phyloP scores from a whole-genome alignment of 1,140 invertebrate species.

The Pseudobourletiella spinata region DNA sequence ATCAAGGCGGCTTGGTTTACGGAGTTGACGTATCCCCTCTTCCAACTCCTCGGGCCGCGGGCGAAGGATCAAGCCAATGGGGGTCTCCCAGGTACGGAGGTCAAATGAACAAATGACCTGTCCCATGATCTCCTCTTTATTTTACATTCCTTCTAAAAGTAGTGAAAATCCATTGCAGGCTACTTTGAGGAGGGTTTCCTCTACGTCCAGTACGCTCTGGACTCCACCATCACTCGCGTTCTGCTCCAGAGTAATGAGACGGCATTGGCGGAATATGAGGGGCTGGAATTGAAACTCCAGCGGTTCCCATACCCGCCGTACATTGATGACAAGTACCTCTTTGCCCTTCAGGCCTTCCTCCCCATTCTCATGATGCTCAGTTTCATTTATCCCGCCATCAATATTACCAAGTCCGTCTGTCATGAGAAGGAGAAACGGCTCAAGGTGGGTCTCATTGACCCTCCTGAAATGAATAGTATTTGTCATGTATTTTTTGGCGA shows the following conservation, averaged over 20 bases:
- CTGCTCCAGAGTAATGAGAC: slow-evolving; percentile 40
- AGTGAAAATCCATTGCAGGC: slow-evolving; percentile 44
- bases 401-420: slow-evolving; percentile 59
- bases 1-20: slow-evolving; percentile 52
- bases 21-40: slow-evolving; percentile 56
- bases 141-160: neutral
- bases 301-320: slow-evolving; percentile 67
- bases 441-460: slow-evolving; percentile 39
- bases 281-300: slow-evolving; percentile 42
- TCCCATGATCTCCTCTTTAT: neutral
- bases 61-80: slow-evolving; percentile 47
- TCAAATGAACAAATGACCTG: too few species aligned
- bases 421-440: slow-evolving; percentile 49
- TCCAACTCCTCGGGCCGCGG: slow-evolving; percentile 57
- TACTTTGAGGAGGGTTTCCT: slow-evolving; percentile 62
- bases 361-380: slow-evolving; percentile 67
- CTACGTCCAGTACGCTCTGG: slow-evolving; percentile 55
- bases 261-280: slow-evolving; percentile 25
- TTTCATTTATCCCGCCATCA: slow-evolving; percentile 66
- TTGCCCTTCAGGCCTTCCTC: slow-evolving; percentile 57
- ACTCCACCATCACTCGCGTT: slow-evolving; percentile 47
- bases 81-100: slow-evolving; percentile 55
- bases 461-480: neutral
- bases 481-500: neutral
- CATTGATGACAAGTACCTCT: slow-evolving; percentile 57